These are phyloP conservation scores for Bombus turneri DNA, from an alignment of 1,140 invertebrate species.

Conservation along the genomic window DNA sequence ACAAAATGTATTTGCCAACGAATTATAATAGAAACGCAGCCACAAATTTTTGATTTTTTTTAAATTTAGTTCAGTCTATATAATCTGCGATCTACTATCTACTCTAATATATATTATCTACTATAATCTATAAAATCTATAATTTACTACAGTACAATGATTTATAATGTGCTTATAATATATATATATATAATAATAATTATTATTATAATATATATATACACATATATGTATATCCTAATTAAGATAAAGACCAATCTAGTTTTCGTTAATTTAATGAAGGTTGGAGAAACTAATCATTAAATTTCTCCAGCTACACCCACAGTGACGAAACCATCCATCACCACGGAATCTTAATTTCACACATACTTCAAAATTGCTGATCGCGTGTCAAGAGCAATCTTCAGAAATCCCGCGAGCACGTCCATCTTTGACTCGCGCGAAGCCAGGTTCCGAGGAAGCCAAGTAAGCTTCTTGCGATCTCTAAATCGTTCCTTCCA, in stretches of 20 bases:
- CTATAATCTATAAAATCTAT: neutral
- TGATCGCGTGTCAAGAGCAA: neutral
- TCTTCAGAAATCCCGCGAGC: neutral
- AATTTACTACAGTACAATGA: neutral
- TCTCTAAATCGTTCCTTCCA: neutral
- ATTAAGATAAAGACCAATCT: neutral
- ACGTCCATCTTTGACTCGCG: neutral
- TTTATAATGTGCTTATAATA: too few species aligned
- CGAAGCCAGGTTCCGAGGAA: neutral
- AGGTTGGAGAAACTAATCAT: neutral
- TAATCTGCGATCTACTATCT: neutral
- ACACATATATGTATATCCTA: neutral
- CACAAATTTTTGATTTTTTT: too few species aligned
- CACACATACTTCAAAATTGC: neutral
- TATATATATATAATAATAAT: too few species aligned
- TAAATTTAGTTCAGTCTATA: neutral
- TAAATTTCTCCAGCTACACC: neutral
- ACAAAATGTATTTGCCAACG: too few species aligned
- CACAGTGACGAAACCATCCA: neutral
- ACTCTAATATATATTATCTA: neutral
- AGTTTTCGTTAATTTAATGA: neutral
- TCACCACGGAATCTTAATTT: neutral
- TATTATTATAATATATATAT: too few species aligned
- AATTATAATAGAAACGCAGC: too few species aligned
- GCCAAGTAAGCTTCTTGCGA: neutral